These are phyloP conservation scores for Trimorus sp. DNA, from an alignment of 2,888 invertebrate genomes.

Conservation along the genomic window DNA sequence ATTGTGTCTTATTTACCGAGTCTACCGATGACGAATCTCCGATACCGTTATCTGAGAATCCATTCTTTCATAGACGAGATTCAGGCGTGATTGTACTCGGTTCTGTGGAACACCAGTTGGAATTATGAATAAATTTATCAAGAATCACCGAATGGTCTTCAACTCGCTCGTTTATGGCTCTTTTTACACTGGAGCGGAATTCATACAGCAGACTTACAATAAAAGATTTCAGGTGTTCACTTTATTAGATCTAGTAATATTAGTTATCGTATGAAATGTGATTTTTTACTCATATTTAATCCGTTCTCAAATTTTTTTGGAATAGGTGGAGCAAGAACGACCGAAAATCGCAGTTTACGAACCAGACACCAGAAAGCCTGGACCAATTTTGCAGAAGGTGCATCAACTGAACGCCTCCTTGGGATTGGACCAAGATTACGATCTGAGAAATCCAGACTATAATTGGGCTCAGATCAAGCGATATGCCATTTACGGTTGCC, in stretches of 20 bases:
- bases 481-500: conserved; percentile 76
- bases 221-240: conserved; percentile 85
- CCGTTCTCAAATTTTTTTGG: neutral
- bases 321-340: conserved; percentile 7
- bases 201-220: conserved; percentile 89
- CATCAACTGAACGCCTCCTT: conserved; percentile 63
- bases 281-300: neutral
- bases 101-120: no score
- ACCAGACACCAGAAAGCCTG: conserved; percentile 30
- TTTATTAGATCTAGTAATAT: no score
- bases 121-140: conserved; percentile 62
- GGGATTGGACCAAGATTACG: conserved; percentile 64
- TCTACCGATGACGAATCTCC: no score
- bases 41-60: no score
- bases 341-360: neutral
- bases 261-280: neutral
- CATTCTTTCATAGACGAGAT: no score
- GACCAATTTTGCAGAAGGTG: conserved; percentile 55
- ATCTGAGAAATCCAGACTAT: conserved; percentile 64
- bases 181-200: conserved; percentile 90
- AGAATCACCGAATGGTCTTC: conserved; percentile 73
- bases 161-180: conserved; percentile 87
- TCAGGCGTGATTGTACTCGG: no score
- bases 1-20: no score
- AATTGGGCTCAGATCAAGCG: conserved; percentile 76